Evolutionary conservation across 2,797 vertebrate species (phyloP).

Genomic region (Mormyrus hasselquistii): DNA sequence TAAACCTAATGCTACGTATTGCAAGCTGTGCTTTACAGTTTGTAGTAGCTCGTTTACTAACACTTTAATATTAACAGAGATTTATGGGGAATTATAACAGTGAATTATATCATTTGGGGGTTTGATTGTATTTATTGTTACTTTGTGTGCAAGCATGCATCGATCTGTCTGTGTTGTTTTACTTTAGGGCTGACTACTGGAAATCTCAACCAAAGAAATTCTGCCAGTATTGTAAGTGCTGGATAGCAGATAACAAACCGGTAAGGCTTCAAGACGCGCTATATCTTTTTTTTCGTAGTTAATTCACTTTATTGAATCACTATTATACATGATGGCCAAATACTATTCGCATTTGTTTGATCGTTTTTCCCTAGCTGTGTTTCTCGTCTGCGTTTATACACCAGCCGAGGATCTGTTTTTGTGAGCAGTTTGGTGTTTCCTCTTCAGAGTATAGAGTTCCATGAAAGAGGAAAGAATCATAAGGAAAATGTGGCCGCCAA

Average conservation of each 20-base stretch:
- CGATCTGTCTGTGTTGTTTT: conserved; percentile 2
- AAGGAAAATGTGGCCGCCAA: conserved; percentile 96
- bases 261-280: conserved; percentile 57
- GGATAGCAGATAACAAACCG: conserved; percentile 97
- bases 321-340: not conserved
- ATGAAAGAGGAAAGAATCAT: conserved; percentile 96
- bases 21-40: not conserved
- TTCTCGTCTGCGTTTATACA: not conserved
- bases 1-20: not conserved
- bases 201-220: conserved; percentile 98
- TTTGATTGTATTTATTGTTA: not conserved
- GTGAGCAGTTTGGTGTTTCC: conserved; percentile 1
- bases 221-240: conserved; percentile 97
- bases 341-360: not conserved
- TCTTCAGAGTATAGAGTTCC: conserved; percentile 89
- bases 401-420: not conserved
- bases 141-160: not conserved
- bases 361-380: not conserved
- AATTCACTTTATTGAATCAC: not conserved
- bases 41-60: not conserved
- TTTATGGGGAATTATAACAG: not conserved
- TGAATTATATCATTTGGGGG: not conserved
- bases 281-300: not conserved
- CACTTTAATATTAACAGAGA: not conserved
- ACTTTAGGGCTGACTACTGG: conserved; percentile 91